Percentiles rank a stretch among this genome's conserved stretches.
Conservation (phyloP, 1,140 invertebrate species). For the Tyrophagus putrescentiae region DNA sequence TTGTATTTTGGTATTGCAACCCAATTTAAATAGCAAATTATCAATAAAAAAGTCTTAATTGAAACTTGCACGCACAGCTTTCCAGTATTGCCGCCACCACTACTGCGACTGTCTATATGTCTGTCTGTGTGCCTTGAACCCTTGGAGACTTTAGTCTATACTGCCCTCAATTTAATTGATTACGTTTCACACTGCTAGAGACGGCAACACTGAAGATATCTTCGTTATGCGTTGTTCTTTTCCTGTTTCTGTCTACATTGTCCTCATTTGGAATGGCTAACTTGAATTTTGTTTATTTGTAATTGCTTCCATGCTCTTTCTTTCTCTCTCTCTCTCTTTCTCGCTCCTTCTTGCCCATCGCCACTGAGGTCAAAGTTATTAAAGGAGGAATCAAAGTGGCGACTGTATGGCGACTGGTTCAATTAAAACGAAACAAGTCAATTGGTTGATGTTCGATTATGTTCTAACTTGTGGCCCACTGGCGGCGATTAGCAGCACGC, state of each 20-base stretch:
- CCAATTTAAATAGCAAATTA: slow-evolving; percentile 16
- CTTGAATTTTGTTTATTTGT: slow-evolving; percentile 4
- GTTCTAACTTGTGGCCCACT: not conserved
- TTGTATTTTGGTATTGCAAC: not conserved
- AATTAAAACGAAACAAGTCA: not conserved
- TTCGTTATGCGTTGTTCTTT: not conserved
- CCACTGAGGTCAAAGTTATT: not conserved
- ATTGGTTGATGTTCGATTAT: slow-evolving; percentile 4
- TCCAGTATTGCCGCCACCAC: not conserved
- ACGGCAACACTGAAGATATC: too few relatives aligned
- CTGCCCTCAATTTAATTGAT: not conserved
- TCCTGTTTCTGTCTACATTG: too few relatives aligned
- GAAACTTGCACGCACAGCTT: slow-evolving; percentile 3
- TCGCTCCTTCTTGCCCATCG: not conserved
- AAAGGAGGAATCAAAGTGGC: slow-evolving; percentile 5
- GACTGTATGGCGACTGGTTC: not conserved
- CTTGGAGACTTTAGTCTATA: not conserved
- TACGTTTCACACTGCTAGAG: not conserved
- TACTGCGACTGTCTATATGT: not conserved
- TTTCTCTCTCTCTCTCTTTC: not conserved
- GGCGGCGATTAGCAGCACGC: slow-evolving; percentile 4
- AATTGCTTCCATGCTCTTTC: slow-evolving; percentile 3
- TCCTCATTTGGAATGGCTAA: not conserved
- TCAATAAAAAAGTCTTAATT: slow-evolving; percentile 8
- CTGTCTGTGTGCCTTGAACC: not conserved